Evolutionary conservation across 1,140 invertebrate species (phyloP).

Genomic region (Heterodera carotae): DNA sequence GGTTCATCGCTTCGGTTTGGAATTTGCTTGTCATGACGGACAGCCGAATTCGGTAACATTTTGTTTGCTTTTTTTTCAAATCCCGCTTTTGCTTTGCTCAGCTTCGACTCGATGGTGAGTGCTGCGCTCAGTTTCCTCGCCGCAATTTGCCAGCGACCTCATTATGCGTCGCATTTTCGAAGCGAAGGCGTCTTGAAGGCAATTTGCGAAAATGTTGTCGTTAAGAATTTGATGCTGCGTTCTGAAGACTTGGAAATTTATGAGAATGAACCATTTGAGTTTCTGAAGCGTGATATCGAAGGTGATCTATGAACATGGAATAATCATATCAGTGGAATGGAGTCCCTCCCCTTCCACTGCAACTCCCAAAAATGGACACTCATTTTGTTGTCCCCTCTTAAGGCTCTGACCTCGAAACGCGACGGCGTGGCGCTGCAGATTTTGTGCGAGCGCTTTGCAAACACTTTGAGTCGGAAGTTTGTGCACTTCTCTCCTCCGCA

Average conservation of each 20-base stretch:
- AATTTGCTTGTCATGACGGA: conserved; percentile 74
- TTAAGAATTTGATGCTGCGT: conserved; percentile 95
- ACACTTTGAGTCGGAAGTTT: conserved; percentile 46
- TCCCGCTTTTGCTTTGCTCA: too few species aligned
- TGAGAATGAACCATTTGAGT: conserved; percentile 96
- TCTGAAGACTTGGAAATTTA: conserved; percentile 90
- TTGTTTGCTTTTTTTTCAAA: conserved; percentile 12
- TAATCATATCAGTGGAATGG: too few species aligned
- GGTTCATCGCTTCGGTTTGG: conserved; percentile 91
- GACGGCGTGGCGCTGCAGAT: conserved; percentile 90
- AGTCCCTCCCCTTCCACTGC: too few species aligned
- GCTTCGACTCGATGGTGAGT: conserved; percentile 75
- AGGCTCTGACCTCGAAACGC: conserved; percentile 82
- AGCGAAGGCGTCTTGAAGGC: conserved; percentile 80
- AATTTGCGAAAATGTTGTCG: conserved; percentile 95
- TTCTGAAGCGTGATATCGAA: conserved; percentile 93
- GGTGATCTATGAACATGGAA: conserved; percentile 71
- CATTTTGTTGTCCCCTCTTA: conserved; percentile 4
- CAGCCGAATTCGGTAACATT: conserved; percentile 71
- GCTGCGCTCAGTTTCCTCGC: conserved; percentile 92
- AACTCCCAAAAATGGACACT: too few species aligned
- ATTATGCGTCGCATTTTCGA: conserved; percentile 86
- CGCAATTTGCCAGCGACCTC: conserved; percentile 84
- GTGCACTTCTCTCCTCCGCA: conserved; percentile 70
- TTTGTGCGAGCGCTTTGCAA: conserved; percentile 85